Conservation (phyloP, 2,888 invertebrate species). For the Pandemis cinnamomeana region DNA sequence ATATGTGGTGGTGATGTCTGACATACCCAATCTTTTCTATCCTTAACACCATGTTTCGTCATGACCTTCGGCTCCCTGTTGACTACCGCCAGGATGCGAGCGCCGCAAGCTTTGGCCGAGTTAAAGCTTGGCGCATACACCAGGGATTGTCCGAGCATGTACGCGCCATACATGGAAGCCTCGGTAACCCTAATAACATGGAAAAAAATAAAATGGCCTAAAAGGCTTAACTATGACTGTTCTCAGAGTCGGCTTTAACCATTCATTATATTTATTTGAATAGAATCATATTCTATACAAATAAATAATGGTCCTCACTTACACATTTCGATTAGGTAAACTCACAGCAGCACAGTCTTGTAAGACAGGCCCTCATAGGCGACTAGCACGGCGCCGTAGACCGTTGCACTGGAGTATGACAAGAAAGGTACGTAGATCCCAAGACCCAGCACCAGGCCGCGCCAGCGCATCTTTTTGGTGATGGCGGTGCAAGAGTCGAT, state of each 20-base stretch:
- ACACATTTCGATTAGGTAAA: slow-evolving; percentile 38
- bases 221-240: too few relatives aligned
- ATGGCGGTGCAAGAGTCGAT: slow-evolving; percentile 80
- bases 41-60: slow-evolving; percentile 39
- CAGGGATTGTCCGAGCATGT: slow-evolving; percentile 87
- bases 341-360: slow-evolving; percentile 87
- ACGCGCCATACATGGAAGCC: slow-evolving; percentile 86
- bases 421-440: slow-evolving; percentile 89
- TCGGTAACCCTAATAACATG: slow-evolving; percentile 82
- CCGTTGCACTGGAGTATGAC: slow-evolving; percentile 88
- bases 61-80: slow-evolving; percentile 41
- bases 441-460: slow-evolving; percentile 88
- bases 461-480: slow-evolving; percentile 84
- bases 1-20: not conserved
- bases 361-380: slow-evolving; percentile 85
- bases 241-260: too few relatives aligned
- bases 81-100: slow-evolving; percentile 43
- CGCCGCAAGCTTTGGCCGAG: slow-evolving; percentile 74
- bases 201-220: not conserved
- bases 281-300: too few relatives aligned
- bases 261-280: too few relatives aligned
- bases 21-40: slow-evolving; percentile 44
- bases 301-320: too few relatives aligned
- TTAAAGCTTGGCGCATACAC: slow-evolving; percentile 88
- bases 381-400: slow-evolving; percentile 88